These are phyloP conservation scores for Phymorhynchus buccinoides DNA, from an alignment of 1,140 invertebrate species.

Conservation along the genomic window DNA sequence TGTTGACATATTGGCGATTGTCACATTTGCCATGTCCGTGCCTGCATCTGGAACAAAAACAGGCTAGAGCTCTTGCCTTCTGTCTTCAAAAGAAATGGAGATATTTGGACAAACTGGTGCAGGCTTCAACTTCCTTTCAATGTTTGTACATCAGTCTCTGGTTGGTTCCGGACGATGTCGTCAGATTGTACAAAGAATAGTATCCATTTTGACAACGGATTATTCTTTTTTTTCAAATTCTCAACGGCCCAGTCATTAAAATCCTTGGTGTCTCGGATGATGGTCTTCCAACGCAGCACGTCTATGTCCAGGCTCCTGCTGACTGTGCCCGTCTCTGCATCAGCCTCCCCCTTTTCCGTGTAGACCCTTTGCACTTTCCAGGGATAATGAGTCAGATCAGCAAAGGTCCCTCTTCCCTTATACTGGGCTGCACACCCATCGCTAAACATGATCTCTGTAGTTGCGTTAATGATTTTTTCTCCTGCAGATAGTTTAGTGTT, in stretches of 20 bases:
- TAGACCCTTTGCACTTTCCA: not conserved
- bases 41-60: too few species aligned
- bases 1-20: too few species aligned
- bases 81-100: too few species aligned
- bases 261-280: constrained; percentile 18
- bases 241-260: not conserved
- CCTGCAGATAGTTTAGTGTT: constrained; percentile 32
- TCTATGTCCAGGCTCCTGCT: not conserved
- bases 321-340: constrained; percentile 35
- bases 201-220: not conserved
- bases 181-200: constrained; percentile 1
- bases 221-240: not conserved
- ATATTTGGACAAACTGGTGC: not conserved
- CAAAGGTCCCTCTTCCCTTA: constrained; percentile 31
- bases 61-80: too few species aligned
- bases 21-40: too few species aligned
- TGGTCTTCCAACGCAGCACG: not conserved
- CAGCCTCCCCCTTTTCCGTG: constrained; percentile 37
- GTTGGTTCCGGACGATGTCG: not conserved
- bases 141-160: not conserved
- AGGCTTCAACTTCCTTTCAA: not conserved
- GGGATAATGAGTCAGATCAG: not conserved
- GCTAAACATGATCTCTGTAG: not conserved
- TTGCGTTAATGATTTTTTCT: not conserved
- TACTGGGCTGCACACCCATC: constrained; percentile 36